Base-by-base conservation (phyloP, 2,888 invertebrate genomes). In the Amaurobius ferox region DNA sequence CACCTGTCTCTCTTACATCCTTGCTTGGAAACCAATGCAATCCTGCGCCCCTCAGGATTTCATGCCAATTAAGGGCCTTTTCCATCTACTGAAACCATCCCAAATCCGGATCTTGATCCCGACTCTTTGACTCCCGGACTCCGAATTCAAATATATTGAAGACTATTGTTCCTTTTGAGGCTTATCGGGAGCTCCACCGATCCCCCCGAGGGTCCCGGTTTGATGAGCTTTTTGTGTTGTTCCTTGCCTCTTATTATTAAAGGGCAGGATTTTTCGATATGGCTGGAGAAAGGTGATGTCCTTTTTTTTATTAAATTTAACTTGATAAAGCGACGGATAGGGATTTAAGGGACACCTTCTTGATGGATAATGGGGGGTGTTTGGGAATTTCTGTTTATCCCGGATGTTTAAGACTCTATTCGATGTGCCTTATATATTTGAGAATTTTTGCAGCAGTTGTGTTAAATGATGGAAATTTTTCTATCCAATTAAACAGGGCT, bases 21-120 rank as follows among this genome's bases (percentile, higher is more conserved):
- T 80, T 64, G 73, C 80, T 30, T 39, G 55, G 80, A 73, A 80
- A 80, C 79, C 19, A n/a, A 66, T 16, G 48, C 32, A 70, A 61
- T 39, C 70, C 28, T 9, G 44, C 39, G 35, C 44, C 39, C 80
- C 80, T 23, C 16, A 73, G 73, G 80, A 68, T 67, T 68, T 67
- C 39, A 66, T 67, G 72, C 80, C 80, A 80, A 80, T 80, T 80
- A 80, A 80, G 80, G 73, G 55, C 48, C 66, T 73, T 39, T 35
- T 35, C 61, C 40, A 16, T 28, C 77, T 26, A 28, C 74, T 74
- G 16, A n/a, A 74, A 19, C 32, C 39, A 39, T 39, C 23, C 67
- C 9, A 35, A 26, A 32, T 39, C 35, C 35, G 7, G 26, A 5
- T 66, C 66, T 79, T 79, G 79, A 79, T 79, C 79, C 79, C 40